A percentile compares a stretch with the other conserved stretches of the same genome.
Conservation (phyloP, 2,797 vertebrate species). For the Brachyrhaphis roseni region DNA sequence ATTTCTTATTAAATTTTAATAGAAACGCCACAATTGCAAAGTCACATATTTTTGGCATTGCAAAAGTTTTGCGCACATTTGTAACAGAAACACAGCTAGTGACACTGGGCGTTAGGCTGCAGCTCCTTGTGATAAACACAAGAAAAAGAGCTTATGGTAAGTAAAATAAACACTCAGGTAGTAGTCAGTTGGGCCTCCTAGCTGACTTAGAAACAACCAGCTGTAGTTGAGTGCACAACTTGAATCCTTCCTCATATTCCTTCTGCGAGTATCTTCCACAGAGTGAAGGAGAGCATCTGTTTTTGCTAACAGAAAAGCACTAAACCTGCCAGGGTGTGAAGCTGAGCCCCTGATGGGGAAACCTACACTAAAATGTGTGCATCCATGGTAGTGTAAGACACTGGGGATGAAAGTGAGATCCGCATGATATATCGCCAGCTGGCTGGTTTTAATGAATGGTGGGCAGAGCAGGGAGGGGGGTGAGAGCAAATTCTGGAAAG, state of each 20-base stretch:
- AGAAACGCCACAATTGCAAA: too few relatives aligned
- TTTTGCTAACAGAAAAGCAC: not conserved
- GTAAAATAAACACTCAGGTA: not conserved
- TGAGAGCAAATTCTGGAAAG: slow-evolving; percentile 16
- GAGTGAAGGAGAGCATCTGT: slow-evolving; percentile 5
- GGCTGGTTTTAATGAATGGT: slow-evolving; percentile 43
- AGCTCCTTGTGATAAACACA: not conserved
- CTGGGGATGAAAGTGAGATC: slow-evolving; percentile 30
- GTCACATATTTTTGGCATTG: too few relatives aligned
- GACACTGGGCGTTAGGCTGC: not conserved
- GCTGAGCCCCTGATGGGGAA: slow-evolving; percentile 25
- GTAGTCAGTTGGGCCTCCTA: not conserved
- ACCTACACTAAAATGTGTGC: slow-evolving; percentile 24
- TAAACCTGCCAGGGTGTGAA: slow-evolving; percentile 1
- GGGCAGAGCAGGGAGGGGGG: not conserved
- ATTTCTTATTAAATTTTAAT: too few relatives aligned
- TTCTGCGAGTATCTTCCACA: not conserved
- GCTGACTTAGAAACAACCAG: not conserved
- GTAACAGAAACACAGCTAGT: not conserved
- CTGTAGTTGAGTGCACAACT: not conserved
- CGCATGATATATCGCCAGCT: slow-evolving; percentile 36
- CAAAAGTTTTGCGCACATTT: too few relatives aligned
- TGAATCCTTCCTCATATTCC: not conserved
- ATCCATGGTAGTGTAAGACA: not conserved
- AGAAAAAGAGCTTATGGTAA: not conserved